Evolutionary conservation across 2,888 invertebrate species (phyloP).

Genomic region (Eueremaeus valkanovi): DNA sequence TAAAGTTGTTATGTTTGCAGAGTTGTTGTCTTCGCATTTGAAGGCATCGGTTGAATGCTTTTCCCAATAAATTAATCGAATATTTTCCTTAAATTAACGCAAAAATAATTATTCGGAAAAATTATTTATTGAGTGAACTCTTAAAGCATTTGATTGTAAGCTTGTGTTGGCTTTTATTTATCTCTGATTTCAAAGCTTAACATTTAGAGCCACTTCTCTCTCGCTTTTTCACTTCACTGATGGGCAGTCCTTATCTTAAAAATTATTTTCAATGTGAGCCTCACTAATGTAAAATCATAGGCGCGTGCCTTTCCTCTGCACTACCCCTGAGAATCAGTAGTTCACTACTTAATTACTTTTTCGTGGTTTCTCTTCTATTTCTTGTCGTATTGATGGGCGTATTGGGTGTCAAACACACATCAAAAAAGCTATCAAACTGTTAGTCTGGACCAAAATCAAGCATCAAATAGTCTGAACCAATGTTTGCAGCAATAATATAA

Average conservation of each 20-base stretch:
- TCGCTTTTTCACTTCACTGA: not conserved
- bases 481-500: slow-evolving; percentile 3
- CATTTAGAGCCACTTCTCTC: not conserved
- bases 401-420: slow-evolving; percentile 21
- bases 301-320: slow-evolving; percentile 15
- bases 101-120: no score
- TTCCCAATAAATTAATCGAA: not conserved
- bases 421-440: slow-evolving; percentile 21
- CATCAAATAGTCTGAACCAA: not conserved
- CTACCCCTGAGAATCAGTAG: slow-evolving; percentile 18
- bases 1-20: not conserved
- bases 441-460: not conserved
- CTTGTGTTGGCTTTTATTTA: not conserved
- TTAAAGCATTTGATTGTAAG: not conserved
- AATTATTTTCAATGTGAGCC: not conserved
- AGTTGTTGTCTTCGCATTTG: not conserved
- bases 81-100: no score
- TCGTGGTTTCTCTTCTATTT: slow-evolving; percentile 13
- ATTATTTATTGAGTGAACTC: not conserved
- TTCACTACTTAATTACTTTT: slow-evolving; percentile 27
- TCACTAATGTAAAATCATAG: not conserved
- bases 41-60: not conserved
- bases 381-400: not conserved
- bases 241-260: not conserved
- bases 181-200: not conserved